A percentile compares a stretch with the other conserved stretches of the same genome.
These are phyloP conservation scores for Thinocorus orbignyianus DNA, from an alignment of 2,113 vertebrate genomes.

Conservation along the genomic window DNA sequence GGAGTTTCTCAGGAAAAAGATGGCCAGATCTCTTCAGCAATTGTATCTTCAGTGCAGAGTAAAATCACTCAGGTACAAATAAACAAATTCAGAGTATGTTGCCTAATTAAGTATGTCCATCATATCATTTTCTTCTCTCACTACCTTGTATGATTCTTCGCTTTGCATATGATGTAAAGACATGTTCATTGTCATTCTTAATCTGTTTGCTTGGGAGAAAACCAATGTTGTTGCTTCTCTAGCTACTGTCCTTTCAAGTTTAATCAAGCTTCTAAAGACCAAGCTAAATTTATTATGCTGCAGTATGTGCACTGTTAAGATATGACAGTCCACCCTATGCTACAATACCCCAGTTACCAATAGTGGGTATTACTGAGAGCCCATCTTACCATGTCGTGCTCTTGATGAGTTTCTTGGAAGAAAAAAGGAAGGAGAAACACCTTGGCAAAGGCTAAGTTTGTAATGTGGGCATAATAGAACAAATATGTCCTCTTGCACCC, in stretches of 20 bases:
- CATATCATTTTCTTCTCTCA: background rate
- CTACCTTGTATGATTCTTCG: background rate
- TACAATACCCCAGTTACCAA: background rate
- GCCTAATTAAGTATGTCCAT: background rate
- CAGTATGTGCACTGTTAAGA: background rate
- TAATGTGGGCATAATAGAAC: background rate
- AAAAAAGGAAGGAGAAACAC: background rate
- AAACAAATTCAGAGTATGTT: background rate
- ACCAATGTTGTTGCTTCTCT: background rate
- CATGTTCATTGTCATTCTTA: background rate
- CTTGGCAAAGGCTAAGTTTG: background rate
- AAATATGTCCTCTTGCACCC: background rate
- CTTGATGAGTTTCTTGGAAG: background rate
- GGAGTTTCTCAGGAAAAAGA: constrained; percentile 94
- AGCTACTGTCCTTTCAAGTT: background rate
- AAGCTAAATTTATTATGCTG: background rate
- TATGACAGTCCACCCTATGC: background rate
- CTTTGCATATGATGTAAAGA: background rate
- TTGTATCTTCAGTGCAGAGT: constrained; percentile 95
- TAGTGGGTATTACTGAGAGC: background rate
- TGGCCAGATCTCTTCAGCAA: constrained; percentile 90
- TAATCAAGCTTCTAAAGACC: background rate
- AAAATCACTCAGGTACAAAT: constrained; percentile 98
- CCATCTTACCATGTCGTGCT: background rate
- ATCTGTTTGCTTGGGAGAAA: background rate